Base-by-base conservation (phyloP, 2,888 invertebrate genomes). In the Acanthosoma haemorrhoidale region DNA sequence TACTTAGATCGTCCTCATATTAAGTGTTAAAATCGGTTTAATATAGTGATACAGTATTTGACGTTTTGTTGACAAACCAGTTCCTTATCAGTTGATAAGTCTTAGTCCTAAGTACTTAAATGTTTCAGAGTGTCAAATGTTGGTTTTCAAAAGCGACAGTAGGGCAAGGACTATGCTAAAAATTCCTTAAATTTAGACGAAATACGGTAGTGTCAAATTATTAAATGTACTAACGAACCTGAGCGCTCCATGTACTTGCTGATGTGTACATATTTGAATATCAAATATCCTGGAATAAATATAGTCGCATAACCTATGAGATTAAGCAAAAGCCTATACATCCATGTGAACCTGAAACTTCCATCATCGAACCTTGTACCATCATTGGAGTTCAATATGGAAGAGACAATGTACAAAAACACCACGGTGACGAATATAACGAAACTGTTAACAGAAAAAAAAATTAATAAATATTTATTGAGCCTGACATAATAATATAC, bases 291-390 rank as follows among this genome's bases (percentile, higher is more conserved):
- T 1, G 96, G 96, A 71, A 95, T 80, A 78, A 96, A 84, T 69
- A 97, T 84, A n/a, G 93, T 92, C 3, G 89, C 86, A 80, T 96
- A 97, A 13, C 95, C 94, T 16, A 92, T 83, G 69, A 94, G 83
- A 81, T 96, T 96, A 25, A 92, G 82, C 41, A 87, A 77, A 41
- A 96, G 82, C 74, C 90, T 87, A 75, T 92, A 83, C 16, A 92
- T 77, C 96, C 96, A 93, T 70, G 82, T 83, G 75, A 87, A 87
- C 70, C 85, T 69, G 72, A 74, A 75, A 41, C 72, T 73, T 25
- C 66, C 70, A 59, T 68, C 70, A 51, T 73, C 70, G 9, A 69
- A 38, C 32, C 43, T 51, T 25, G 38, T 32, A 16, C 70, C 32
- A 16, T 29, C 43, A 38, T 63, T 39, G 77, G 81, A 32, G 78